A percentile compares a stretch with the other conserved stretches of the same genome.
These are phyloP conservation scores for Ramphastos sulfuratus DNA, from an alignment of 2,113 vertebrate genomes.

Conservation along the genomic window DNA sequence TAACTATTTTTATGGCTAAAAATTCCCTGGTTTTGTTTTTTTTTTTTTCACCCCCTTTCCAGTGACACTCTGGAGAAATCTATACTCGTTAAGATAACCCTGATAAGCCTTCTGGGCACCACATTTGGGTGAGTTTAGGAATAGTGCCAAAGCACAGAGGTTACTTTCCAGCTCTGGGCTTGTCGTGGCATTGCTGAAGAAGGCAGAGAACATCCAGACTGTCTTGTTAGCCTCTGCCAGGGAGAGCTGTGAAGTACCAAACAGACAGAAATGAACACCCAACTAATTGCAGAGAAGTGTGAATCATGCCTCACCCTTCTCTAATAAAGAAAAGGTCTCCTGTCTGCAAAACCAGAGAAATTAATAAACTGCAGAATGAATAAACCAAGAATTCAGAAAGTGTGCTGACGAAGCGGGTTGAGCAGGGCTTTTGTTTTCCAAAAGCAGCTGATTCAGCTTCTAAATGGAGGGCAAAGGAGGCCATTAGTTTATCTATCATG, in stretches of 20 bases:
- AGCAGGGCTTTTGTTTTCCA: not conserved
- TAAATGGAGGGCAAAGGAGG: not conserved
- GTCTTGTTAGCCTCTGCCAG: not conserved
- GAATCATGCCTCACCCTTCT: not conserved
- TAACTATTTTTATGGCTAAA: not conserved
- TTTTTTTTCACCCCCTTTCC: not conserved
- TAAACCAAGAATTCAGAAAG: not conserved
- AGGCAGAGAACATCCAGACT: not conserved
- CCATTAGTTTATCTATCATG: not conserved
- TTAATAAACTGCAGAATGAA: not conserved
- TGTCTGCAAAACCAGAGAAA: not conserved
- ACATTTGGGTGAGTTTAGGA: not conserved
- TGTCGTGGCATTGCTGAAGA: fast-evolving
- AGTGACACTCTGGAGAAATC: not conserved
- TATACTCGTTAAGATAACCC: not conserved
- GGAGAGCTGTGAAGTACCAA: not conserved
- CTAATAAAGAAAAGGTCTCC: not conserved
- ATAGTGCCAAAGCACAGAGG: not conserved
- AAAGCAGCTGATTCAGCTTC: not conserved
- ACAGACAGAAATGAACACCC: not conserved
- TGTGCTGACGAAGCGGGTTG: fast-evolving
- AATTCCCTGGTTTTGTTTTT: not conserved
- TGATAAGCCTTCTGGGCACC: not conserved
- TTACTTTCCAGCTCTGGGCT: not conserved
- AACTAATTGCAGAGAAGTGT: not conserved